Evolutionary conservation across 1,140 invertebrate genomes (phyloP).

Genomic region (Drosophila ogumai): DNA sequence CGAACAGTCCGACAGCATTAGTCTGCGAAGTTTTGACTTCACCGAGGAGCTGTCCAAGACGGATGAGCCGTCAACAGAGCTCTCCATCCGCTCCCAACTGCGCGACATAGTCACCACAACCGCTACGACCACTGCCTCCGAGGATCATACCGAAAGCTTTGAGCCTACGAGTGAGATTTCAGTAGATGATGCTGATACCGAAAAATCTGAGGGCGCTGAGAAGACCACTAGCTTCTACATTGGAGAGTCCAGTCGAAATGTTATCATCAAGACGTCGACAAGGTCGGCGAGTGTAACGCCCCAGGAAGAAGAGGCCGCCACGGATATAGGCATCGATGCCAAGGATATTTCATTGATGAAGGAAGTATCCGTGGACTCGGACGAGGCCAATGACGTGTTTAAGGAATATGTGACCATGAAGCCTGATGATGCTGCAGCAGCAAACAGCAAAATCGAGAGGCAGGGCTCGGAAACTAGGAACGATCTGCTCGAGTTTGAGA

Average conservation of each 20-base stretch:
- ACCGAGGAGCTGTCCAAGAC: conserved; percentile 80
- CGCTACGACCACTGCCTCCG: conserved; percentile 71
- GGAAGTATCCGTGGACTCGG: conserved; percentile 78
- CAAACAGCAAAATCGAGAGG: conserved; percentile 65
- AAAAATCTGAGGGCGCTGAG: conserved; percentile 63
- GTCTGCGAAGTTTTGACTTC: conserved; percentile 78
- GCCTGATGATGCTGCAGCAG: conserved; percentile 35
- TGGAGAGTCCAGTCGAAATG: conserved; percentile 81
- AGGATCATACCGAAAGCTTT: conserved; percentile 79
- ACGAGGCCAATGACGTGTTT: conserved; percentile 75
- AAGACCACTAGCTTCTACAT: conserved; percentile 83
- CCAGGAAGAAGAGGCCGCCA: conserved; percentile 59
- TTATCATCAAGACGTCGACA: conserved; percentile 75
- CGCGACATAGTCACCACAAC: conserved; percentile 70
- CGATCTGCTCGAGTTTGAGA: conserved; percentile 75
- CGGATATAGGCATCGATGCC: conserved; percentile 60
- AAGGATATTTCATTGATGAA: conserved; percentile 77
- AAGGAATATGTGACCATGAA: conserved; percentile 80
- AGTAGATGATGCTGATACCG: conserved; percentile 75
- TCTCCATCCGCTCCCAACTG: conserved; percentile 71
- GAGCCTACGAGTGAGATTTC: conserved; percentile 79
- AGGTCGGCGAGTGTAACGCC: conserved; percentile 64
- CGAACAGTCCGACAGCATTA: conserved; percentile 79
- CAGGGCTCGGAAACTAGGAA: conserved; percentile 81
- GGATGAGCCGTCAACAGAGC: conserved; percentile 77